Base-by-base conservation (phyloP, 2,797 vertebrate genomes). In the Rhabdophis nuchalis region DNA sequence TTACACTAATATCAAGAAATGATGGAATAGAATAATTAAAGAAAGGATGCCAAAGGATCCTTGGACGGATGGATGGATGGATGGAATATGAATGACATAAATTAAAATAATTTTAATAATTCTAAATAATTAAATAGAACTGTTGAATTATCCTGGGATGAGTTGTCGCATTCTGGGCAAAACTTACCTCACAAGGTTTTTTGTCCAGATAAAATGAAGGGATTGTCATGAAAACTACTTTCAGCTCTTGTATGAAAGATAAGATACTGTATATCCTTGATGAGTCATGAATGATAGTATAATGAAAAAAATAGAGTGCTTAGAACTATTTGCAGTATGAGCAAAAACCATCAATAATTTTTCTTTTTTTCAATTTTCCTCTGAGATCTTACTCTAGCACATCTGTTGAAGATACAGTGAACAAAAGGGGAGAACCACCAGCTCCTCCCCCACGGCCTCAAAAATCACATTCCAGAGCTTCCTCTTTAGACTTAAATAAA, bases 401-500 rank as follows among this genome's bases (percentile, higher is more conserved):
- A 46, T 99, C 99, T 77, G 97, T 99, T 94, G 99, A 99, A 93
- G 98, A 99, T 94, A 98, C 98, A 58, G 98, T 99, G 98, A 99
- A 99, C 98, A 99, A 98, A 96, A 97, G 97, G 0, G 99, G 99
- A 95, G 98, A 98, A 91, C 99, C 99, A 6, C 99, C 99, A 32
- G 98, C 98, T 18, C 99, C 99, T 0, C 99, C 99, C 3, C 99
- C 99, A 54, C 98, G 99, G 85, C 99, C 99, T 68, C 99, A 99
- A 96, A 99, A 99, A 96, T 98, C 98, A 88, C 99, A 99, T 98
- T 99, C 99, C 95, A 98, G 99, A 95, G 99, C 99, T 95, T 99
- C 99, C 90, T 99, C 99, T 41, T 98, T 99, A 96, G 99, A 99
- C 97, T 98, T 99, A 95, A 99, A 99, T 97, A 99, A 98, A 97